Evolutionary conservation across 2,113 vertebrate genomes (phyloP).

Genomic region (Psephotus haematonotus): DNA sequence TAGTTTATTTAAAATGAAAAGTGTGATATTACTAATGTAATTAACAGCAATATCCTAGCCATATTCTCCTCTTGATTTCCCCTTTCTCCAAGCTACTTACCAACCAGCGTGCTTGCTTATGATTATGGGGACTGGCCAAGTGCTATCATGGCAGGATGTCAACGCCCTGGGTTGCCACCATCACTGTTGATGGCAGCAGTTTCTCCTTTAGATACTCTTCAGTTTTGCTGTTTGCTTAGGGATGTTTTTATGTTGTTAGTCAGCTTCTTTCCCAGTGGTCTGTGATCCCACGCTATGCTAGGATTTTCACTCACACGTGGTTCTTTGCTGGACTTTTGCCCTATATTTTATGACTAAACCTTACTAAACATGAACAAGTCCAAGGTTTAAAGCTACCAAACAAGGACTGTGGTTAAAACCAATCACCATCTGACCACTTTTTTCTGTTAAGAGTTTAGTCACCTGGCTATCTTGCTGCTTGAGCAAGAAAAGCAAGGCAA

Average conservation of each 20-base stretch:
- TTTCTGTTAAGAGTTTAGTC: neutral
- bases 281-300: neutral
- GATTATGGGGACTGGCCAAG: neutral
- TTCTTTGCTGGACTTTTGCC: neutral
- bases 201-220: neutral
- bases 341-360: neutral
- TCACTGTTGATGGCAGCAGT: neutral
- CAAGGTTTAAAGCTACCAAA: neutral
- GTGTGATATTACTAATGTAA: neutral
- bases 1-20: neutral
- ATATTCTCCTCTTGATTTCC: neutral
- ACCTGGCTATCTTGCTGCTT: neutral
- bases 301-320: neutral
- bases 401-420: neutral
- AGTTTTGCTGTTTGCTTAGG: neutral
- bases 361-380: neutral
- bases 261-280: neutral
- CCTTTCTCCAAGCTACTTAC: neutral
- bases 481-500: neutral
- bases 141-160: neutral
- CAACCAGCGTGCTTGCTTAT: neutral
- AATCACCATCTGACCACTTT: neutral
- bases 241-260: neutral
- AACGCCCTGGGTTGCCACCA: fast-evolving
- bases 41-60: neutral